A percentile compares a stretch with the other conserved stretches of the same genome.
Evolutionary conservation across 2,888 invertebrate species (phyloP).

Genomic region (Caenorhabditis sp.): DNA sequence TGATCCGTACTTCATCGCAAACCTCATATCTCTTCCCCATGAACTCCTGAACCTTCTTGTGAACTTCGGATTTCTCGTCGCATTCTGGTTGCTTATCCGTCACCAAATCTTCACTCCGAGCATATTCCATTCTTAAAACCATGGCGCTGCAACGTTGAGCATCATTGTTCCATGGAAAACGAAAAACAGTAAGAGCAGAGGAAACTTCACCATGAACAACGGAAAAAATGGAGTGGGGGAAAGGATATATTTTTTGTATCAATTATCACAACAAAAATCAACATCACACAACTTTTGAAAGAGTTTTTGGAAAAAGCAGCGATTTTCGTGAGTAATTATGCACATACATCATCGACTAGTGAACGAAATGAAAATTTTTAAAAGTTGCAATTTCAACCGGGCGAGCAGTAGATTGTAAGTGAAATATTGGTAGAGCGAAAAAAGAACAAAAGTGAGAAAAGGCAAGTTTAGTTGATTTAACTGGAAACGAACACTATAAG

Average conservation of each 20-base stretch:
- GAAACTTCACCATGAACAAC: no score
- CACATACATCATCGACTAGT: conserved; percentile 24
- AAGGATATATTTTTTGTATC: not conserved
- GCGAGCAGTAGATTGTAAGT: conserved; percentile 35
- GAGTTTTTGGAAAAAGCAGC: not conserved
- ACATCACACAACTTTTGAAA: conserved; percentile 42
- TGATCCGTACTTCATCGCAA: no score
- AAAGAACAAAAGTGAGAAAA: not conserved
- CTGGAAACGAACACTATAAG: conserved; percentile 1
- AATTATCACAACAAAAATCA: not conserved
- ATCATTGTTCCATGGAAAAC: not conserved
- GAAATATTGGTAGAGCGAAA: conserved; percentile 28
- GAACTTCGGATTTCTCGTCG: conserved; percentile 35
- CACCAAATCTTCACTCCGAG: conserved; percentile 7
- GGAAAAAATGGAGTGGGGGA: not conserved
- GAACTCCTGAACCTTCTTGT: conserved; percentile 29
- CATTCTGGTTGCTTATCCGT: not conserved
- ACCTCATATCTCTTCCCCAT: conserved; percentile 49
- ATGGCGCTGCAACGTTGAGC: conserved; percentile 5
- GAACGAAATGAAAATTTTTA: not conserved
- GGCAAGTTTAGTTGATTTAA: conserved; percentile 26
- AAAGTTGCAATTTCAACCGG: conserved; percentile 18
- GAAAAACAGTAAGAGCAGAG: no score
- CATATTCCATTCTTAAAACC: conserved; percentile 15
- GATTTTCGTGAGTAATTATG: conserved; percentile 4